These are phyloP conservation scores for Ridgeia piscesae DNA, from an alignment of 1,140 invertebrate species.

Conservation along the genomic window DNA sequence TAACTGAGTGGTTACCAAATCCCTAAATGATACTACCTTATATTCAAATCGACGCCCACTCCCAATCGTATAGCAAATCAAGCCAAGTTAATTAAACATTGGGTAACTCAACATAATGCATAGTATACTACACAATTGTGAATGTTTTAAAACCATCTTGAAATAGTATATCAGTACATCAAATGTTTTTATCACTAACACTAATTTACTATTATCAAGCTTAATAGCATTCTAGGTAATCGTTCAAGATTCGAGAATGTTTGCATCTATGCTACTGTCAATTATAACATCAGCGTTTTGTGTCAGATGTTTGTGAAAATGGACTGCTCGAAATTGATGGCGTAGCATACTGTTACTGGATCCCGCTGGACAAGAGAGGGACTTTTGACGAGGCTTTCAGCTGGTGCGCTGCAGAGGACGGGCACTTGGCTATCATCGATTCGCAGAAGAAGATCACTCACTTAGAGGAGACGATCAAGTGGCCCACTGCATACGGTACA, in stretches of 20 bases:
- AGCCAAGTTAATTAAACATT: too few relatives aligned
- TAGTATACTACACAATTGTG: not conserved
- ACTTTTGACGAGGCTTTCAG: not conserved
- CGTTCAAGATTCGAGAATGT: not conserved
- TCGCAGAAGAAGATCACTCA: not conserved
- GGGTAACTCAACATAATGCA: not conserved
- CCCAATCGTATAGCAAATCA: too few relatives aligned
- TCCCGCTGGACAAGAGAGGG: not conserved
- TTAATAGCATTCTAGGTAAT: not conserved
- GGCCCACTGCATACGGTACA: not conserved
- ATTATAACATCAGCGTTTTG: not conserved
- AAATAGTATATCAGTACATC: not conserved
- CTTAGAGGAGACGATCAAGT: not conserved
- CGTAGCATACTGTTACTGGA: not conserved
- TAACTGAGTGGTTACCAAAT: too few relatives aligned
- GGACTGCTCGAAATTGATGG: not conserved
- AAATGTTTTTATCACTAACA: not conserved
- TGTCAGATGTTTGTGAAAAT: not conserved
- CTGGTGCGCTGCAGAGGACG: not conserved
- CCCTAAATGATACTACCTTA: too few relatives aligned
- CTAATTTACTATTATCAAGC: not conserved
- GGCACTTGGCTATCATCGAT: not conserved
- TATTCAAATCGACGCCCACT: too few relatives aligned
- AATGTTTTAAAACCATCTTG: not conserved
- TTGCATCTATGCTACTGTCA: not conserved